Evolutionary conservation across 2,797 vertebrate species (phyloP).

Genomic region (Erpetoichthys calabaricus): DNA sequence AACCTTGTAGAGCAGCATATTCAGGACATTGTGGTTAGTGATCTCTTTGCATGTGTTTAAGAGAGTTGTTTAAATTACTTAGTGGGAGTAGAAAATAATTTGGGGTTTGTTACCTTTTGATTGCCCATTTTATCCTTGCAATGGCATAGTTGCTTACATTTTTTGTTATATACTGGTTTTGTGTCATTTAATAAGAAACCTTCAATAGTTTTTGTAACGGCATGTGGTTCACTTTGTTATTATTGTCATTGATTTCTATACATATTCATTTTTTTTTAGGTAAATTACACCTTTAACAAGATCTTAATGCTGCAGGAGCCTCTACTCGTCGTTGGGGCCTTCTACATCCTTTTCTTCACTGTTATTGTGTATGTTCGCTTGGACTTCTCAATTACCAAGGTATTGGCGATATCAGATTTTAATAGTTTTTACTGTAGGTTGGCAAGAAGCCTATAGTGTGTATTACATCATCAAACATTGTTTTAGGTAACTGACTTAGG

Average conservation of each 20-base stretch:
- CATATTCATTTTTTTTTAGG: slow-evolving; percentile 34
- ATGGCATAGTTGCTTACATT: too few species aligned
- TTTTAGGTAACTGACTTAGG: too few species aligned
- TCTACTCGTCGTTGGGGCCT: slow-evolving; percentile 82
- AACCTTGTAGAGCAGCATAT: slow-evolving; percentile 97
- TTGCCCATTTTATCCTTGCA: too few species aligned
- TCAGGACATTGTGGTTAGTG: slow-evolving; percentile 85
- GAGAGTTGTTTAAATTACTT: too few species aligned
- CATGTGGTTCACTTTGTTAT: not conserved
- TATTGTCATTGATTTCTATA: not conserved
- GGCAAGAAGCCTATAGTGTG: too few species aligned
- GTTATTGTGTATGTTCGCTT: slow-evolving; percentile 94
- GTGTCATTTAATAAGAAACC: too few species aligned
- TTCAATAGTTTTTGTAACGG: too few species aligned
- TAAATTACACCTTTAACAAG: slow-evolving; percentile 93
- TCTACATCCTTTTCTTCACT: slow-evolving; percentile 94
- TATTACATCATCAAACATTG: too few species aligned
- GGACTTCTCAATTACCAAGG: slow-evolving; percentile 98
- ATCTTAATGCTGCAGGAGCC: slow-evolving; percentile 97
- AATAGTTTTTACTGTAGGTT: not conserved
- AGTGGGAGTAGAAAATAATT: too few species aligned
- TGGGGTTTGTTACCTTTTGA: too few species aligned
- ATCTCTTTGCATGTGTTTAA: fast-evolving
- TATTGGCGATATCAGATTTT: slow-evolving; percentile 23
- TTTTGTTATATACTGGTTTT: too few species aligned